Conservation (phyloP, 1,140 invertebrate genomes). For the Tenebrio molitor region DNA sequence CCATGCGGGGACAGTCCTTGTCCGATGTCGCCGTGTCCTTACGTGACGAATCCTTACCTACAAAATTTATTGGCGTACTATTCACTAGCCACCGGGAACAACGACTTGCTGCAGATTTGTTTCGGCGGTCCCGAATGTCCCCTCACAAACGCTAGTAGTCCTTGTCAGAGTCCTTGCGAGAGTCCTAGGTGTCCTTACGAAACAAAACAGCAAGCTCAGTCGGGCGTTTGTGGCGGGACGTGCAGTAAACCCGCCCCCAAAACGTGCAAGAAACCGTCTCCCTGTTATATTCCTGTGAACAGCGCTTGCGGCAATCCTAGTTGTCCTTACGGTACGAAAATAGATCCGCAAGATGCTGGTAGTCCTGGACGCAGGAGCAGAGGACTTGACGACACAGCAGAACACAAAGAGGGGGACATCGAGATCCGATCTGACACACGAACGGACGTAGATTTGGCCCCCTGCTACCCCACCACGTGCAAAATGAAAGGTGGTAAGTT, state of each 20-base stretch:
- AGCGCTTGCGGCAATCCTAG: slow-evolving; percentile 20
- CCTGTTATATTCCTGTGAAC: background rate
- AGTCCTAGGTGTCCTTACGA: slow-evolving; percentile 4
- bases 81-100: background rate
- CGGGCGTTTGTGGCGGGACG: too few relatives aligned
- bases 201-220: too few relatives aligned
- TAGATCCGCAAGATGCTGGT: too few relatives aligned
- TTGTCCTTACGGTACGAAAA: slow-evolving; percentile 2
- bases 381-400: background rate
- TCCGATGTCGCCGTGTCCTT: slow-evolving; percentile 20
- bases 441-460: background rate
- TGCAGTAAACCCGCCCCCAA: too few relatives aligned
- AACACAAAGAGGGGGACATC: background rate
- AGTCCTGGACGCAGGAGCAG: too few relatives aligned
- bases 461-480: background rate
- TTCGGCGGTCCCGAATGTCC: slow-evolving; percentile 7
- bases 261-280: background rate
- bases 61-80: slow-evolving; percentile 14
- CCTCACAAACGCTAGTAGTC: background rate
- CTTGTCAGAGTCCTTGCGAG: background rate
- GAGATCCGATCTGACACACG: background rate
- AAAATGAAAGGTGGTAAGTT: background rate
- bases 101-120: background rate
- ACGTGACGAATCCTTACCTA: background rate
- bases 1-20: background rate